Evolutionary conservation across 2,797 vertebrate genomes (phyloP), one percentile per base, ranked within the genome.

Genomic region (Limnodromus scolopaceus): DNA sequence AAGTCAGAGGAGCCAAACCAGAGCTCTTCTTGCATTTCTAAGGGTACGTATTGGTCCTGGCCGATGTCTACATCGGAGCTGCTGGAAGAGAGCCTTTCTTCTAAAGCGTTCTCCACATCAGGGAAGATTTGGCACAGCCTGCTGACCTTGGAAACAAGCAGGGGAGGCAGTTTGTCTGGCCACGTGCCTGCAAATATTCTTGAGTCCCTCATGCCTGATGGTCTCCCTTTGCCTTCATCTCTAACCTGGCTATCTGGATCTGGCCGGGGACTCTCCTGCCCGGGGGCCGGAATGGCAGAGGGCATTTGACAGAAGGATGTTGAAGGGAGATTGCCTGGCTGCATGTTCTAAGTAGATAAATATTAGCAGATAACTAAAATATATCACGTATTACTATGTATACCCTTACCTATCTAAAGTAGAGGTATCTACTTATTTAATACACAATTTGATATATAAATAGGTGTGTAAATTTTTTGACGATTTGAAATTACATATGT

Each of bases 341-440:
- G 93, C 53, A 45, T 71, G 63, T 95, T 97, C 97, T 96, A 96
- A 90, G 93, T 36, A 92, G 88, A 84, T 58, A 93, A 84, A 96
- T 55, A 91, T 60, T 84, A 97, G 93, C 66, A 96, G 65, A 80
- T 69, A 92, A 91, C 58, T 45, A 68, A 92, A 39, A 53, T 23
- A 36, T 17, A 18, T 11, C 13, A 3, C 23, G 13, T 32, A 28
- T 15, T 17, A 9, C 16, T 27, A 23, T 16, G 10, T 5, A 11
- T 4, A 14, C 11, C 18, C 36, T 49, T 32, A 25, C 5, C 30
- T 53, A 27, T 8, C 55, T 64, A 25, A 38, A 49, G 13, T 7
- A 38, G 9, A 15, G 23, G 10, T 11, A 46, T 3, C 23, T 3
- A 53, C 46, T 38, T 43, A 22, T 14, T 48, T 25, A 34, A n/a